These are phyloP conservation scores for Emydoidea blandingii DNA, from an alignment of 2,797 vertebrate genomes.

Conservation along the genomic window DNA sequence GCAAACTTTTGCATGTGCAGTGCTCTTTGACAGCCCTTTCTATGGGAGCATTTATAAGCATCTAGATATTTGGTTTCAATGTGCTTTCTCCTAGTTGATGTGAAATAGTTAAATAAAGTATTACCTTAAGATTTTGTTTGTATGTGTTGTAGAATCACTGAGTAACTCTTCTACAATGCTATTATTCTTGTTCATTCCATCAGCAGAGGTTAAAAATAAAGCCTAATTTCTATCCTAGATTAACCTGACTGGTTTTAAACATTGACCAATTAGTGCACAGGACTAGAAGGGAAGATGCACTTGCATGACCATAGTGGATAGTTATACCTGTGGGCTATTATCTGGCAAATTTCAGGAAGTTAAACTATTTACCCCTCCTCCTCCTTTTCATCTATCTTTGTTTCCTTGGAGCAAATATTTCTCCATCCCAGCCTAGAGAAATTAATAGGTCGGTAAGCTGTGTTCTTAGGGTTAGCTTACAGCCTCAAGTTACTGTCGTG, in stretches of 20 bases:
- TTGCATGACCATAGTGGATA: neutral
- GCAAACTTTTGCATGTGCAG: rapidly evolving
- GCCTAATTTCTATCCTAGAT: neutral
- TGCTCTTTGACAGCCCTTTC: neutral
- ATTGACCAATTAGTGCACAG: neutral
- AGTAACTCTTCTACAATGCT: neutral
- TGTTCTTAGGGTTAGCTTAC: neutral
- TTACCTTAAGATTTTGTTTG: neutral
- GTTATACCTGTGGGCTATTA: neutral
- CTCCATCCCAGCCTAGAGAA: neutral
- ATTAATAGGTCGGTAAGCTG: neutral
- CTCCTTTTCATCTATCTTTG: neutral
- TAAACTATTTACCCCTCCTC: neutral
- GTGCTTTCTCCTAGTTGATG: neutral
- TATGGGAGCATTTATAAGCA: neutral
- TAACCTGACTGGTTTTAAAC: neutral
- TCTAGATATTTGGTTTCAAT: neutral
- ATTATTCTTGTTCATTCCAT: neutral
- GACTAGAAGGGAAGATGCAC: neutral
- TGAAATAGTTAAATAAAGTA: neutral
- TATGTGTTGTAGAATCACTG: neutral
- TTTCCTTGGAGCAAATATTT: neutral
- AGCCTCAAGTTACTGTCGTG: neutral
- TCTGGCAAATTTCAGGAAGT: neutral
- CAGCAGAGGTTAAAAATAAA: neutral